Percentiles rank a stretch among this genome's conserved stretches.
These are phyloP conservation scores for Adelosebastes latens DNA, from an alignment of 2,797 vertebrate species.

Conservation along the genomic window DNA sequence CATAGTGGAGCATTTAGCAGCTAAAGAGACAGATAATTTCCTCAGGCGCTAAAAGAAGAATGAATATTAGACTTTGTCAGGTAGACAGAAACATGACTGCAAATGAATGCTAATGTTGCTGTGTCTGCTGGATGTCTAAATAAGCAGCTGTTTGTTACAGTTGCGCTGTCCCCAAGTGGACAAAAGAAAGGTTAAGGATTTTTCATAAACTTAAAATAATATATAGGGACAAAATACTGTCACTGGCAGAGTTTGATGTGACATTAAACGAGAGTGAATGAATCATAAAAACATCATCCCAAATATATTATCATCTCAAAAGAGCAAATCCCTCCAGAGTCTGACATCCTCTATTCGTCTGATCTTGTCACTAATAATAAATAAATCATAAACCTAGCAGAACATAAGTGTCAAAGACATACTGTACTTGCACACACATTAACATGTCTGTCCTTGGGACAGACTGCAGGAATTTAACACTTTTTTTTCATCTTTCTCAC, in stretches of 20 bases:
- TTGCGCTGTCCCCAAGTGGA: background rate
- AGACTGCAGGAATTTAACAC: constrained; percentile 3
- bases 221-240: background rate
- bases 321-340: background rate
- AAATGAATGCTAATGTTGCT: background rate
- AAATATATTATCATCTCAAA: constrained; percentile 3
- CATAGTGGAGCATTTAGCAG: background rate
- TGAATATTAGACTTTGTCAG: background rate
- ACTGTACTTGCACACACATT: background rate
- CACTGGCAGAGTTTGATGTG: background rate
- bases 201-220: background rate
- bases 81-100: background rate
- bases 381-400: constrained; percentile 4
- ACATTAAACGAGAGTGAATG: background rate
- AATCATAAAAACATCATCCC: background rate
- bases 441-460: constrained; percentile 13
- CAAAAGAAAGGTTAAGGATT: background rate
- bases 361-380: constrained; percentile 4
- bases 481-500: constrained; percentile 9
- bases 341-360: background rate
- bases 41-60: background rate
- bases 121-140: background rate
- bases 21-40: background rate
- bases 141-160: background rate
- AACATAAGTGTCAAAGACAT: background rate